Evolutionary conservation across 30 jellyfish, hydroid and myxozoan species (phyloP).

Genomic region (Hydractinia symbiolongicarpus): DNA sequence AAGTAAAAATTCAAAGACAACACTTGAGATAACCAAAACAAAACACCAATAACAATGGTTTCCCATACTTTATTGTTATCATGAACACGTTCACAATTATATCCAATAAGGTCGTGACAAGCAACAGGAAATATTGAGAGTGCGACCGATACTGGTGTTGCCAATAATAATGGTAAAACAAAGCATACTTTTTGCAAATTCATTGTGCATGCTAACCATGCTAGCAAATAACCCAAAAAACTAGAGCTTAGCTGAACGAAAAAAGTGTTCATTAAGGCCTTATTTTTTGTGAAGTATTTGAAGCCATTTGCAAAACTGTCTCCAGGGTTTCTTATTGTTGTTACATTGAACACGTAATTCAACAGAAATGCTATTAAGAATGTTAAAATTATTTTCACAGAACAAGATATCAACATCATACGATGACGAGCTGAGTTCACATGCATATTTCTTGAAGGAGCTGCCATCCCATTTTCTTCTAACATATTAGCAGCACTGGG

Average conservation of each 20-base stretch:
- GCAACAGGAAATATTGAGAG: conserved; percentile 20
- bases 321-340: conserved; percentile 1
- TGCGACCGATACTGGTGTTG: conserved; percentile 57
- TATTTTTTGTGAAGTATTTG: conserved; percentile 2
- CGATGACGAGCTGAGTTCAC: conserved; percentile 56
- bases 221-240: conserved; percentile 47
- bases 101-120: conserved; percentile 18
- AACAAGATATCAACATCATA: conserved; percentile 46
- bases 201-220: conserved; percentile 62
- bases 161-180: conserved; percentile 52
- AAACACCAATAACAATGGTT: conserved; percentile 33
- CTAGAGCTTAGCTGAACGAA: conserved; percentile 44
- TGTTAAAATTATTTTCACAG: conserved; percentile 39
- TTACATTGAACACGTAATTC: conserved; percentile 20
- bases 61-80: not conserved
- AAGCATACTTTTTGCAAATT: conserved; percentile 68
- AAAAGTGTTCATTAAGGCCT: conserved; percentile 18
- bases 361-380: conserved; percentile 43
- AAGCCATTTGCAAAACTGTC: conserved; percentile 32
- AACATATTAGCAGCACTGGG: conserved; percentile 10
- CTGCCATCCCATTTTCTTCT: conserved; percentile 9
- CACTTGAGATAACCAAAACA: conserved; percentile 82
- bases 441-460: conserved; percentile 42
- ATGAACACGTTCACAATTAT: not conserved
- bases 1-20: conserved; percentile 43